A percentile compares a stretch with the other conserved stretches of the same genome.
phyloP scores from a whole-genome alignment of 1,140 invertebrate species.

The Mactra quadrangularis region DNA sequence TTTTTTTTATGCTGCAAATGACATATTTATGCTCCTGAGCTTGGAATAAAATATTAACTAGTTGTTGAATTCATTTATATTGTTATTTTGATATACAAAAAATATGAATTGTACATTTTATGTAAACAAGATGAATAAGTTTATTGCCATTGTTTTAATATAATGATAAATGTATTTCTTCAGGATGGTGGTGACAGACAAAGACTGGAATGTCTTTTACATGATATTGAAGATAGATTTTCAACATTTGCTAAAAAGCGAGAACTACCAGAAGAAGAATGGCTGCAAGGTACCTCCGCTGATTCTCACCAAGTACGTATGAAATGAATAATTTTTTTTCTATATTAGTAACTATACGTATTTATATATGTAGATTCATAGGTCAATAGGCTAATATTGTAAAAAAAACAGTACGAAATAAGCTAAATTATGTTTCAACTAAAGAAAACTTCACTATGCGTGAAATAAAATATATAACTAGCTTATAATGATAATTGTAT shows the following conservation, averaged over 20 bases:
- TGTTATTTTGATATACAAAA: no score
- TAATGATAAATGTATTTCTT: no score
- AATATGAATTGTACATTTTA: no score
- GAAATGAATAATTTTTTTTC: not conserved
- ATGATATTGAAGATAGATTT: no score
- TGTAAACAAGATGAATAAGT: no score
- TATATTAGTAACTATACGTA: not conserved
- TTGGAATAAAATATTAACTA: no score
- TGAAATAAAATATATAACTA: not conserved
- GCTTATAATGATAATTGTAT: no score
- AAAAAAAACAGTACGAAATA: no score
- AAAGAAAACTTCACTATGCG: not conserved
- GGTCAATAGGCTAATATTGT: not conserved
- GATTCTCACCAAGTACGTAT: not conserved
- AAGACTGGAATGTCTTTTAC: not conserved
- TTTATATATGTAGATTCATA: not conserved
- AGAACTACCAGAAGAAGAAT: constrained; percentile 13
- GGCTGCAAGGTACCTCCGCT: not conserved
- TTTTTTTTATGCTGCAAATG: no score
- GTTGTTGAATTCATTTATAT: no score
- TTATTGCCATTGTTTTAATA: no score
- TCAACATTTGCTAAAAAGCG: not conserved
- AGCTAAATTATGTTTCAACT: not conserved
- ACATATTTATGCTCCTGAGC: no score
- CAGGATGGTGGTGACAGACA: constrained; percentile 16